Conservation (phyloP, 2,113 vertebrate genomes). For the Dasyornis broadbenti region DNA sequence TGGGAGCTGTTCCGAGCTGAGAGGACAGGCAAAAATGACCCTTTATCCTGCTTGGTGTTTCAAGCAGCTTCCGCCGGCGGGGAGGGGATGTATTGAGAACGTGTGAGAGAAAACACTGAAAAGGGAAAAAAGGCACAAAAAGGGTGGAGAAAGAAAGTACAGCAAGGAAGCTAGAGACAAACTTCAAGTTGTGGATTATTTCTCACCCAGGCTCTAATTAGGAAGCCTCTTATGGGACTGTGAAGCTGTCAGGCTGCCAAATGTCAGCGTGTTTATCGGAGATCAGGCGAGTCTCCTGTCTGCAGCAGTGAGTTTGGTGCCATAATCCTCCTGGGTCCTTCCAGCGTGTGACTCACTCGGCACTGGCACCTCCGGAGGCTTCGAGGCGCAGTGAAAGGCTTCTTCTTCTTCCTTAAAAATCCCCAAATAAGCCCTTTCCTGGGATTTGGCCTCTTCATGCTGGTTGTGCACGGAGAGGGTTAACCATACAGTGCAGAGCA, state of each 20-base stretch:
- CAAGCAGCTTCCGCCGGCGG: background rate
- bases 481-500: background rate
- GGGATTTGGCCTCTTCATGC: background rate
- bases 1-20: background rate
- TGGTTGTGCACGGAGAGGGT: background rate
- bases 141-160: background rate
- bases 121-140: background rate
- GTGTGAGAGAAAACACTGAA: background rate
- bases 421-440: background rate
- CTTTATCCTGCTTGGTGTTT: background rate
- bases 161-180: slow-evolving; percentile 25
- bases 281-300: background rate
- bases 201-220: slow-evolving; percentile 65
- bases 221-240: slow-evolving; percentile 47
- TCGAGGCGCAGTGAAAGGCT: background rate
- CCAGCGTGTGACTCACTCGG: background rate
- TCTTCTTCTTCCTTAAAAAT: background rate
- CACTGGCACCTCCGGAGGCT: background rate
- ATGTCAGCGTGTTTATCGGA: slow-evolving; percentile 19
- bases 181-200: slow-evolving; percentile 33
- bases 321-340: background rate
- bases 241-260: slow-evolving; percentile 60
- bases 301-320: background rate
- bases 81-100: background rate
- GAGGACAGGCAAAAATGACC: background rate